These are phyloP conservation scores for Trematomus bernacchii DNA, from an alignment of 2,797 vertebrate species.

Conservation along the genomic window DNA sequence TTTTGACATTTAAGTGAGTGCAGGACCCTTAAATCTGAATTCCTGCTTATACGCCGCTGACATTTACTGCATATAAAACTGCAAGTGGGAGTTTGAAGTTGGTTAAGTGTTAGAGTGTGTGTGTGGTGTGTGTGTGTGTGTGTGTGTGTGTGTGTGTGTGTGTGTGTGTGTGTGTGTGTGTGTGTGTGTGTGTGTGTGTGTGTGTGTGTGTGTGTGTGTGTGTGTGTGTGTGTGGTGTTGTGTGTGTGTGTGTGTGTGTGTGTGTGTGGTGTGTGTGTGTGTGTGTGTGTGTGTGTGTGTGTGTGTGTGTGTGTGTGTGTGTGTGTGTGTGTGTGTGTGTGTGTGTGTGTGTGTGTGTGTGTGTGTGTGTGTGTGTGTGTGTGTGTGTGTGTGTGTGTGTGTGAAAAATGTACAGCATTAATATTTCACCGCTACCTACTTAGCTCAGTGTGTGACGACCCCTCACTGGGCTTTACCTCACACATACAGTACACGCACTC, in stretches of 20 bases:
- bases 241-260: slow-evolving; percentile 5
- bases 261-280: slow-evolving; percentile 18
- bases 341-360: background rate
- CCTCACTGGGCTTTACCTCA: slow-evolving; percentile 35
- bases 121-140: background rate
- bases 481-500: slow-evolving; percentile 9
- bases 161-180: slow-evolving; percentile 2
- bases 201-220: no score
- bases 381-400: no score
- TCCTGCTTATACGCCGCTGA: background rate
- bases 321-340: no score
- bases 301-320: no score
- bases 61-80: slow-evolving; percentile 53
- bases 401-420: slow-evolving; percentile 56
- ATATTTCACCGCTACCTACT: slow-evolving; percentile 69
- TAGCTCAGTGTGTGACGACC: slow-evolving; percentile 38
- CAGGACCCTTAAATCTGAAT: slow-evolving; percentile 14
- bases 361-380: no score
- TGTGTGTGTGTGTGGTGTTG: background rate
- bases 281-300: slow-evolving; percentile 15
- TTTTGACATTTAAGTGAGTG: slow-evolving; percentile 44
- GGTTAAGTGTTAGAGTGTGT: slow-evolving; percentile 26
- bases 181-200: no score
- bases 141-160: slow-evolving; percentile 11
- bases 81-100: slow-evolving; percentile 25